phyloP scores from a whole-genome alignment of 37 sponge, comb jelly and placozoan genomes.

The Ianthella basta region DNA sequence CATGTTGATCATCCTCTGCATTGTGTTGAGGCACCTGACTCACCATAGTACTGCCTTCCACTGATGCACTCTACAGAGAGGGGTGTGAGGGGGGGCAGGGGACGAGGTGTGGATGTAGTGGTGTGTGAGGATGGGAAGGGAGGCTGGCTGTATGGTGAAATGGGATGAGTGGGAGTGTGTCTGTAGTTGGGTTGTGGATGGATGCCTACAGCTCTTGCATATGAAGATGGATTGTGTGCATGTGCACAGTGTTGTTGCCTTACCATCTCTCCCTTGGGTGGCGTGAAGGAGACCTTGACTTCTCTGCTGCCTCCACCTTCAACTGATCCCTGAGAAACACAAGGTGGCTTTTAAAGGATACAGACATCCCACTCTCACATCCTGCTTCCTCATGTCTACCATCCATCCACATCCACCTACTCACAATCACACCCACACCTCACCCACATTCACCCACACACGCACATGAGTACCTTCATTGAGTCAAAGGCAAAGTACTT shows the following conservation, averaged over 20 bases:
- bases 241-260: not conserved
- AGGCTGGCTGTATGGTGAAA: no score
- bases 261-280: slow-evolving; percentile 22
- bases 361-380: not conserved
- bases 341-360: not conserved
- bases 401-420: not conserved
- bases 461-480: slow-evolving; percentile 55
- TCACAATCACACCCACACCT: not conserved
- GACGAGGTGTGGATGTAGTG: no score
- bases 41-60: not conserved
- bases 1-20: no score
- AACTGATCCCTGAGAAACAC: not conserved
- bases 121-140: no score
- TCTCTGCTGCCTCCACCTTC: slow-evolving; percentile 4
- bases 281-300: slow-evolving; percentile 1
- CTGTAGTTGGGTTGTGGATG: no score
- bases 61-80: not conserved
- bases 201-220: no score
- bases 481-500: slow-evolving; percentile 73
- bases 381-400: not conserved
- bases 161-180: no score
- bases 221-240: no score
- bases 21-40: not conserved
- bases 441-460: not conserved
- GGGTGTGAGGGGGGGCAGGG: no score